A percentile compares a stretch with the other conserved stretches of the same genome.
These are phyloP conservation scores for Macrosoma leucophasiata DNA, from an alignment of 2,888 invertebrate species.

Conservation along the genomic window DNA sequence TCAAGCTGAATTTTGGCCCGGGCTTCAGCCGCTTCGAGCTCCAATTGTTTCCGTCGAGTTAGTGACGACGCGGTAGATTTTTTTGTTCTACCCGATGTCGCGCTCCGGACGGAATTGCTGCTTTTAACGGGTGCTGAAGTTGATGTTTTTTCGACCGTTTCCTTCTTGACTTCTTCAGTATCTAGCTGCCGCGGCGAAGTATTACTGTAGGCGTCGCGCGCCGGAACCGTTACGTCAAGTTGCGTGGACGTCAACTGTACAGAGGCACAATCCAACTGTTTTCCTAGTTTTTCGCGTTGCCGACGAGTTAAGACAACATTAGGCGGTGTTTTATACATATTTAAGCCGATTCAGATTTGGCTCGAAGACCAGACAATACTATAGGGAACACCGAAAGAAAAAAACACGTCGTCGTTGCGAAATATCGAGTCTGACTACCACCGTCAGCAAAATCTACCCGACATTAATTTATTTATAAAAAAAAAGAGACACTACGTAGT, in stretches of 20 bases:
- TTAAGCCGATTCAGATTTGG: conserved; percentile 3
- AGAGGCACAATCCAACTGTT: conserved; percentile 4
- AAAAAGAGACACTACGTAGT: no score
- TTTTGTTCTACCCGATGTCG: background rate
- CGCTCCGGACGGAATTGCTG: conserved; percentile 6
- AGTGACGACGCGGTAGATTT: conserved; percentile 8
- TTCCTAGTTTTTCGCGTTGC: conserved; percentile 4
- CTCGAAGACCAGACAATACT: conserved; percentile 16
- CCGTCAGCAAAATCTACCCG: no score
- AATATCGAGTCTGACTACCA: no score
- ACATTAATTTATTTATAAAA: no score
- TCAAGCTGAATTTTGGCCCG: conserved; percentile 20
- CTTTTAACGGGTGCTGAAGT: conserved; percentile 6
- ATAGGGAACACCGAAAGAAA: no score
- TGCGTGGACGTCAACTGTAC: conserved; percentile 1
- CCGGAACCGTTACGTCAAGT: conserved; percentile 1
- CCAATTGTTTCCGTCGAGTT: conserved; percentile 12
- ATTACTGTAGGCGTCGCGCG: background rate
- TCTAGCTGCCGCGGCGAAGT: background rate
- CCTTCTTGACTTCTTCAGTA: background rate
- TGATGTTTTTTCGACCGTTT: background rate
- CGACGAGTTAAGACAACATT: conserved; percentile 7
- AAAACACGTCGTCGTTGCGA: no score
- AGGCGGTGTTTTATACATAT: conserved; percentile 5
- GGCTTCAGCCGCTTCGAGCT: conserved; percentile 20